Evolutionary conservation across 2,797 vertebrate genomes (phyloP).

Genomic region (Pseudomugil gertrudae): DNA sequence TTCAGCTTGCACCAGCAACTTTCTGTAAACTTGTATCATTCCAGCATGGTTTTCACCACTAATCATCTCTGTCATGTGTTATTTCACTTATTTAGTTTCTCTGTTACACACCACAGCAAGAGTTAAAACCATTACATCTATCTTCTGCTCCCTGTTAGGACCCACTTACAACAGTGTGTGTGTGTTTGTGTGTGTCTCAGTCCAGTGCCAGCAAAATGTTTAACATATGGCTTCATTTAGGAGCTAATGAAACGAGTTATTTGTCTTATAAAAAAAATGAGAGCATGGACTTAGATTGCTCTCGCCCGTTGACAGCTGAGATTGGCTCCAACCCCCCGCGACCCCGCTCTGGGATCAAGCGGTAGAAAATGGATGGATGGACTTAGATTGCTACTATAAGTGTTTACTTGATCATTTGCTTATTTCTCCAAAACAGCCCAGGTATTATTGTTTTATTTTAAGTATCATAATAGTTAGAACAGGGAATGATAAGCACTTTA

Average conservation of each 20-base stretch:
- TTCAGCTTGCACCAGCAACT: background rate
- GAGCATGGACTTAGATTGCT: too few relatives aligned
- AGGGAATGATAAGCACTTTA: background rate
- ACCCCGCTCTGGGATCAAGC: too few relatives aligned
- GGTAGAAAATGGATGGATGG: too few relatives aligned
- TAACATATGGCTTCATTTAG: conserved; percentile 67
- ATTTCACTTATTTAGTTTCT: background rate
- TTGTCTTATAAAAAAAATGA: conserved; percentile 49
- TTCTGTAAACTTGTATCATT: background rate
- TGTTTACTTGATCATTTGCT: background rate
- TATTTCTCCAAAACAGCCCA: background rate
- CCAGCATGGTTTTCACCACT: background rate
- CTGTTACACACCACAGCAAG: background rate
- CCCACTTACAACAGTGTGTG: background rate
- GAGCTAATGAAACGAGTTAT: conserved; percentile 48
- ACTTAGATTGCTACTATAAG: background rate
- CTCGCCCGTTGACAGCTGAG: too few relatives aligned
- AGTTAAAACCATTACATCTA: background rate
- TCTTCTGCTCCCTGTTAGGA: background rate
- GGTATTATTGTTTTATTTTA: background rate
- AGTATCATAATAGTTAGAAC: background rate
- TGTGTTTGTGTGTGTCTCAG: conserved; percentile 17
- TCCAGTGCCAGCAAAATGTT: conserved; percentile 42
- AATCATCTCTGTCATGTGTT: conserved; percentile 1
- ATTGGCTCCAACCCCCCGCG: too few relatives aligned